A percentile compares a stretch with the other conserved stretches of the same genome.
Evolutionary conservation across 1,140 invertebrate genomes (phyloP).

Genomic region (Drosophila punjabiensis): DNA sequence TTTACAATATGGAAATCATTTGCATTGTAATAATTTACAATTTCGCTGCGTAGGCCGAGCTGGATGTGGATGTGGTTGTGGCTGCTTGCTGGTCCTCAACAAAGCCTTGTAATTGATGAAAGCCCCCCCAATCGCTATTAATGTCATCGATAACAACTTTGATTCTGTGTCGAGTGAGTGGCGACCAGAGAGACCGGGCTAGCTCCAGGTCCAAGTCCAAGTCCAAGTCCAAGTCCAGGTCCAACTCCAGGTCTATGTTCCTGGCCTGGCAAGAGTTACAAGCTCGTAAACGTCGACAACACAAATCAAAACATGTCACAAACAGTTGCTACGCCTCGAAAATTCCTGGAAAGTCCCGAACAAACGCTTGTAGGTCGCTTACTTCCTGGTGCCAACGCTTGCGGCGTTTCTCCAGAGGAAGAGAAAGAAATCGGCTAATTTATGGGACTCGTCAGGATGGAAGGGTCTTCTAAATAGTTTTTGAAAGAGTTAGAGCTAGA

Average conservation of each 20-base stretch:
- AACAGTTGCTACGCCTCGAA: slow-evolving; percentile 82
- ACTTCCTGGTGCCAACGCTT: slow-evolving; percentile 70
- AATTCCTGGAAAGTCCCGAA: slow-evolving; percentile 68
- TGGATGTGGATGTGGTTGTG: background rate
- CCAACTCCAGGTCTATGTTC: background rate
- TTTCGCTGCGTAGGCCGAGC: slow-evolving; percentile 68
- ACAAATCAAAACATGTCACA: slow-evolving; percentile 84
- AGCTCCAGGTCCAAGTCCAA: slow-evolving; percentile 1
- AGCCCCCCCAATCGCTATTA: slow-evolving; percentile 79
- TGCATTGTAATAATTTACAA: slow-evolving; percentile 83
- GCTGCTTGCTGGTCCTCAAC: slow-evolving; percentile 43
- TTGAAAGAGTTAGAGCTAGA: background rate
- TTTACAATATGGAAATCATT: slow-evolving; percentile 80
- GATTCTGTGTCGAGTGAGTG: slow-evolving; percentile 51
- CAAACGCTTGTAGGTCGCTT: slow-evolving; percentile 54
- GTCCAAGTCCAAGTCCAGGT: background rate
- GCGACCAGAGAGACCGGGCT: slow-evolving; percentile 25
- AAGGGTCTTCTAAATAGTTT: background rate
- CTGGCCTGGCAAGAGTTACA: slow-evolving; percentile 44
- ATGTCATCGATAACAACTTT: slow-evolving; percentile 80
- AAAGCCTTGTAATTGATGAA: slow-evolving; percentile 78
- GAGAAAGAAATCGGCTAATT: slow-evolving; percentile 47
- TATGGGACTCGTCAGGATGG: slow-evolving; percentile 50
- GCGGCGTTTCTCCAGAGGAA: slow-evolving; percentile 32
- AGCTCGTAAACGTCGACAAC: slow-evolving; percentile 80